phyloP scores from a whole-genome alignment of 2,113 vertebrate genomes.

The Halcyon senegalensis region DNA sequence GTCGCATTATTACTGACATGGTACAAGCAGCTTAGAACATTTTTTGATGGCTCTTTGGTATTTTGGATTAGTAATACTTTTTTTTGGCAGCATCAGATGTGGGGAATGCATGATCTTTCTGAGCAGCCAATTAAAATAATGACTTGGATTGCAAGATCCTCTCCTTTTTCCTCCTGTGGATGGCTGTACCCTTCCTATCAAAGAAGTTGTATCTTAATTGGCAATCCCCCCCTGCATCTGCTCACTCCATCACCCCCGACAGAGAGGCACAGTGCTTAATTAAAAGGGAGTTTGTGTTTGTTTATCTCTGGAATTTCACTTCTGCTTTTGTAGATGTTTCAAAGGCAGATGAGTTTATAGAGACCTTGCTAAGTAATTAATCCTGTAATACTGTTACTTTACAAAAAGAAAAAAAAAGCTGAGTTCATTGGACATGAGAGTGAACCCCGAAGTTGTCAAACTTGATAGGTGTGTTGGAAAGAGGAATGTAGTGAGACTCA shows the following conservation, averaged over 20 bases:
- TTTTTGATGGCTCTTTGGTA: constrained; percentile 43
- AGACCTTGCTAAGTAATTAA: constrained; percentile 38
- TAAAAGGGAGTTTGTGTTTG: constrained; percentile 66
- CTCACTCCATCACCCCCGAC: not conserved
- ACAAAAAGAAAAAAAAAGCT: not conserved
- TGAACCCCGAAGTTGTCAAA: not conserved
- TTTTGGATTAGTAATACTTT: constrained; percentile 41
- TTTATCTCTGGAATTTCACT: constrained; percentile 69
- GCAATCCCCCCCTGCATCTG: constrained; percentile 57
- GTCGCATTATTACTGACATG: not conserved
- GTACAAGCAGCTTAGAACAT: not conserved
- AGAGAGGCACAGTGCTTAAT: constrained; percentile 60
- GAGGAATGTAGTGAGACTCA: not conserved
- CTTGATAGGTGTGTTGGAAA: not conserved
- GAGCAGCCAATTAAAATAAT: constrained; percentile 73
- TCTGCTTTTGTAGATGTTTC: constrained; percentile 48
- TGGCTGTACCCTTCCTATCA: constrained; percentile 64
- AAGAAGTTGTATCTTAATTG: constrained; percentile 72
- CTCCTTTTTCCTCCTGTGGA: constrained; percentile 42
- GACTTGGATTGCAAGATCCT: constrained; percentile 53
- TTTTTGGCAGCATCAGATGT: constrained; percentile 38
- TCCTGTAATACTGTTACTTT: not conserved
- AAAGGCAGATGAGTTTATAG: constrained; percentile 4
- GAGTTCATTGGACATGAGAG: not conserved
- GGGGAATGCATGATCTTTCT: constrained; percentile 45